Evolutionary conservation across 2,888 invertebrate genomes (phyloP), one percentile per base, ranked within the genome.

Genomic region (Trachelus stipa): DNA sequence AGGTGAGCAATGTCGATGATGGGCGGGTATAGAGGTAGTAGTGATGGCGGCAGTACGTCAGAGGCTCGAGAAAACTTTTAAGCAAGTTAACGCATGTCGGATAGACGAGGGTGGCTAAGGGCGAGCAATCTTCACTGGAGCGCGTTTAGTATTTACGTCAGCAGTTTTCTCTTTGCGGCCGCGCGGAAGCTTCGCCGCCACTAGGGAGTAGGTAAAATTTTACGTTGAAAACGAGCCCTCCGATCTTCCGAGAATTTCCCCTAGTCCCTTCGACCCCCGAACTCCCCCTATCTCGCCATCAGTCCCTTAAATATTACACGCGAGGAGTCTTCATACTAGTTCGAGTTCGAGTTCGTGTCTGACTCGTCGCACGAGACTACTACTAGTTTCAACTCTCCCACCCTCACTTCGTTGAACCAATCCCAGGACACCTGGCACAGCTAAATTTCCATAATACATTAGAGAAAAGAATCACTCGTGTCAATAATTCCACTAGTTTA

Each of bases 111-210:
- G 75, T 73, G 75, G 71, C 76, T 78, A 75, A 76, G 69, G 75
- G 73, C 68, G 71, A 76, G 78, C 76, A 78, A 78, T 78, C 75
- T 73, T 71, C 76, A 75, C 34, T 35, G 75, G 69, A 79, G 69
- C 75, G 79, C 75, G 76, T 80, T 80, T 75, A 79, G 79, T 80
- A 80, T 80, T 80, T 79, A 77, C 74, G 75, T 80, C 80, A 75
- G 79, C 80, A 80, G 73, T 79, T 79, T 77, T 79, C 75, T 69
- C 73, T 68, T 75, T 73, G 78, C n/a, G 23, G 79, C 56, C 73
- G 33, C 73, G n/a, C 35, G 68, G 73, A 37, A 73, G 76, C 34
- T n/a, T 33, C 73, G 35, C 73, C 40, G 30, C 12, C 73, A 15
- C 73, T 68, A 15, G 12, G 73, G 68, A 76, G 37, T 73, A 71